phyloP scores from a whole-genome alignment of 2,888 invertebrate genomes.

The Chrysolina americana region DNA sequence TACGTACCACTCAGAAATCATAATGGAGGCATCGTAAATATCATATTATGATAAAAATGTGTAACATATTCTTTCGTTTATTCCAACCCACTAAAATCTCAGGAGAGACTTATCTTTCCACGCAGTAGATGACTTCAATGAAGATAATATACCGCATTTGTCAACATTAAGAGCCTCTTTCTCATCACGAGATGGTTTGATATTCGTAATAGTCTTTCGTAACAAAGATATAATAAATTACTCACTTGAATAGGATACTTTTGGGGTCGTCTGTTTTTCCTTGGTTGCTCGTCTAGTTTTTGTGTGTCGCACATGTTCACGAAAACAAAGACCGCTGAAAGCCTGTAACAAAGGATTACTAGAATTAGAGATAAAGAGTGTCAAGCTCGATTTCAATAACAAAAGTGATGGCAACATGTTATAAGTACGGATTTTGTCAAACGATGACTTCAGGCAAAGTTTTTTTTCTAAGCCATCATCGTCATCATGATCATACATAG shows the following conservation, averaged over 20 bases:
- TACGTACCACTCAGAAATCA: not conserved
- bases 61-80: not conserved
- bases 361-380: conserved; percentile 28
- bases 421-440: not conserved
- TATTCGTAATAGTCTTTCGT: not conserved
- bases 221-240: conserved; percentile 32
- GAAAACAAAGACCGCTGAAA: conserved; percentile 60
- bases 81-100: conserved; percentile 8
- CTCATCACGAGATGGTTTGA: not conserved
- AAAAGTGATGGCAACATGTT: not conserved
- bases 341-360: conserved; percentile 57
- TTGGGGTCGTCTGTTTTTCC: conserved; percentile 51
- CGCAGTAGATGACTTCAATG: conserved; percentile 1
- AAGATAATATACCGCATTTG: conserved; percentile 1
- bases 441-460: not conserved
- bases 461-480: not conserved
- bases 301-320: conserved; percentile 59
- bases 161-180: conserved; percentile 11
- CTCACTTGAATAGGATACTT: conserved; percentile 61
- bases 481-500: not conserved
- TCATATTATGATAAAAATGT: not conserved
- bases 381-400: not conserved
- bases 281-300: conserved; percentile 49
- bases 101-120: conserved; percentile 1
- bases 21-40: not conserved